Evolutionary conservation across 2,113 vertebrate species (phyloP).

Genomic region (Oreochromis niloticus): DNA sequence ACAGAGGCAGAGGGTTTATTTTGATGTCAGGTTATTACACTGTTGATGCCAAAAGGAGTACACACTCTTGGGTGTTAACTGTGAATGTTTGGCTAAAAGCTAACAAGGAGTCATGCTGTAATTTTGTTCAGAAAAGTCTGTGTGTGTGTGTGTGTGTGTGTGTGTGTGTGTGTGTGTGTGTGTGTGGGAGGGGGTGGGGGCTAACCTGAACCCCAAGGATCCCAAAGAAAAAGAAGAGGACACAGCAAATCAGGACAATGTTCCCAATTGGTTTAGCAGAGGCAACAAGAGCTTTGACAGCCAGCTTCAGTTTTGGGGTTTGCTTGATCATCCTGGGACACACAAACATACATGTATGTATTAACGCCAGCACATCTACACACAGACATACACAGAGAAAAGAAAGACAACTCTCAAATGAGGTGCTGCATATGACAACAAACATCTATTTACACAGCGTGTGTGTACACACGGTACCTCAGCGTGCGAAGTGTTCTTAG

Average conservation of each 20-base stretch:
- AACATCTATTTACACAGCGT: not conserved
- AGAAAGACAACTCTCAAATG: not conserved
- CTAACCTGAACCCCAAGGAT: not conserved
- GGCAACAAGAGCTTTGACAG: not conserved
- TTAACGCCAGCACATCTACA: not conserved
- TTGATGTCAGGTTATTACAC: not conserved
- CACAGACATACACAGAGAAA: not conserved
- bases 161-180: not conserved
- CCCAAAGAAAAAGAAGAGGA: not conserved
- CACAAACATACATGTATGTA: not conserved
- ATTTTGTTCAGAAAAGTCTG: constrained; percentile 15
- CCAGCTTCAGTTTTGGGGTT: not conserved
- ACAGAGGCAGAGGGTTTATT: not conserved
- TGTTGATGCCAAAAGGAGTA: not conserved
- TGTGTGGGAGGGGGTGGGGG: not conserved
- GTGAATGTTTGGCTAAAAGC: not conserved
- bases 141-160: not conserved
- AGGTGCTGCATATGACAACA: not conserved
- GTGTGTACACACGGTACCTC: not conserved
- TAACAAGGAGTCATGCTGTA: not conserved
- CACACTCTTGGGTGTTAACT: not conserved
- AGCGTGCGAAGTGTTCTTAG: not conserved
- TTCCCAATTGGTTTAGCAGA: not conserved
- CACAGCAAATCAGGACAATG: not conserved
- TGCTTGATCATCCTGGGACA: not conserved